Base-by-base conservation (phyloP, 2,113 vertebrate genomes). In the Nibea coibor region DNA sequence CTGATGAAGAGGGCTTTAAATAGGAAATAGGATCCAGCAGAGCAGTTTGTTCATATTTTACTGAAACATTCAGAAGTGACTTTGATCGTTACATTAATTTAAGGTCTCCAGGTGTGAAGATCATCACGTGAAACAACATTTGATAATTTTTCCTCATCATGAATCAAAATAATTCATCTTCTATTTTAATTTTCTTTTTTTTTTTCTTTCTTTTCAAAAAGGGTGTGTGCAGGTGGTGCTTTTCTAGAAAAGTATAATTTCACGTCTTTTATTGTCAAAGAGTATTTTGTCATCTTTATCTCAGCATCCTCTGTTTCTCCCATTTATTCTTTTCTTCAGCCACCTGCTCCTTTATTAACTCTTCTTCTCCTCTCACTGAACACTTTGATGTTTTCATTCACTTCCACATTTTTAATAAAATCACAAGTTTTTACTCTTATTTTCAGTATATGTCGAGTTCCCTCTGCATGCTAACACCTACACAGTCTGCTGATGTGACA, bases 311-410 rank as follows among this genome's bases (percentile, higher is more conserved):
- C 14, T 8, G 0, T 54, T 62, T 75, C 64, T 15, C 48, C 17
- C 10, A 10, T 51, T 43, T 20, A 26, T 75, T 43, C 19, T 50
- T 45, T 71, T 73, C 28, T 31, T 68, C 22, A 20, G 20, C 45
- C 72, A 69, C 64, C 79, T 81, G 79, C 56, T 54, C 58, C 22
- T 81, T 78, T 63, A 5, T 78, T 50, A 59, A 2, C n/a, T 69
- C 31, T 69, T 62, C 26, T 11, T 42, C 35, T 3, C 8, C 61
- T 24, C 66, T 53, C 16, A 24, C 17, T 10, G 14, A 59, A 66
- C 61, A 51, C 31, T 15, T 15, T 43, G n/a, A 24, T 1, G 14
- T 43, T 63, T n/a, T 43, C 39, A 22, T 43, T 43, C 5, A 43
- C 8, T 57, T 28, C 31, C 31, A 5, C 5, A 35, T 35, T 35